Evolutionary conservation across 2,113 vertebrate genomes (phyloP).

Genomic region (Dicentrarchus labrax): DNA sequence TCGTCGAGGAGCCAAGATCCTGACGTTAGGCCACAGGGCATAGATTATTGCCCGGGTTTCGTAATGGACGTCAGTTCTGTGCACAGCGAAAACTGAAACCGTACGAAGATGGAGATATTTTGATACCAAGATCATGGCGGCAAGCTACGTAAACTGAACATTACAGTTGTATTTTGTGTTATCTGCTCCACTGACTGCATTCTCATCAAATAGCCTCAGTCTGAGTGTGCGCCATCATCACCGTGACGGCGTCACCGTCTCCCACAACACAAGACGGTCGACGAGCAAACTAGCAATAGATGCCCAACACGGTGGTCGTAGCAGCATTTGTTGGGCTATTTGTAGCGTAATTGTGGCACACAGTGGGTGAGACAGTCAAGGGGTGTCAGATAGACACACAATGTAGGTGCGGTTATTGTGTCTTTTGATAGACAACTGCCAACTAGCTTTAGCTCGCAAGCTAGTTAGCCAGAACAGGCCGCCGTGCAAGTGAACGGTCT

Average conservation of each 20-base stretch:
- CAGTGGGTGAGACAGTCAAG: slow-evolving; percentile 31
- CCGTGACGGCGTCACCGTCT: slow-evolving; percentile 79
- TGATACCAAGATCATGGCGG: not conserved
- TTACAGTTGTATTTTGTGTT: slow-evolving; percentile 2
- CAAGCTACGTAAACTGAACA: not conserved
- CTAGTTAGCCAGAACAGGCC: slow-evolving; percentile 78
- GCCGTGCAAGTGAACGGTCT: slow-evolving; percentile 74
- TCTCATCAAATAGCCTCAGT: slow-evolving; percentile 67
- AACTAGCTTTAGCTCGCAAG: slow-evolving; percentile 78
- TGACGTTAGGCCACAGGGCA: slow-evolving; percentile 75
- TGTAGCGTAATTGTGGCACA: slow-evolving; percentile 16
- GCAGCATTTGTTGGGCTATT: slow-evolving; percentile 15
- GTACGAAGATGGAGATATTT: not conserved
- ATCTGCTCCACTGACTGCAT: slow-evolving; percentile 44
- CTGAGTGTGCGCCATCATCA: slow-evolving; percentile 83
- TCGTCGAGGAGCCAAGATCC: slow-evolving; percentile 61
- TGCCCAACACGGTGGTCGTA: slow-evolving; percentile 39
- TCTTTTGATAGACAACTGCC: slow-evolving; percentile 76
- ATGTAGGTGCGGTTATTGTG: slow-evolving; percentile 75
- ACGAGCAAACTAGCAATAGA: slow-evolving; percentile 73
- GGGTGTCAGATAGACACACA: slow-evolving; percentile 46
- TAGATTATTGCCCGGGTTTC: slow-evolving; percentile 68
- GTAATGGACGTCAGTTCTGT: slow-evolving; percentile 60
- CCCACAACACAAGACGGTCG: slow-evolving; percentile 80
- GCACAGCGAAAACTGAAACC: slow-evolving; percentile 19